Evolutionary conservation across 2,113 vertebrate species (phyloP).

Genomic region (Anguilla japonica): DNA sequence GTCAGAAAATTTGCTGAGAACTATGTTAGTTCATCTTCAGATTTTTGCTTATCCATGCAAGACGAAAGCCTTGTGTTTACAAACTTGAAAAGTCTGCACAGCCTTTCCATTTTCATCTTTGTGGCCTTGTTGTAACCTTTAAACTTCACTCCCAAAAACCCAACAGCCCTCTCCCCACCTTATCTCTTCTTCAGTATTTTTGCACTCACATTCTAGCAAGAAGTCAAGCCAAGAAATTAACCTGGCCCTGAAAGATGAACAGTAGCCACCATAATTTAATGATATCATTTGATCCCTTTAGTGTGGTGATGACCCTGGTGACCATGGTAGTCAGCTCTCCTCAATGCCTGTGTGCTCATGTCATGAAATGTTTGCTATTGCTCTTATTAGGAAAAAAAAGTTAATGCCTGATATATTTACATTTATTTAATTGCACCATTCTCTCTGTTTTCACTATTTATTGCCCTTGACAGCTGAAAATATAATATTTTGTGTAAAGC

Average conservation of each 20-base stretch:
- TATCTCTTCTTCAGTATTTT: not conserved
- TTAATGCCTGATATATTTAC: slow-evolving; percentile 16
- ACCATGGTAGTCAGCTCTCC: slow-evolving; percentile 1
- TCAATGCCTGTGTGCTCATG: slow-evolving; percentile 5
- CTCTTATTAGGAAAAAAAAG: slow-evolving; percentile 1
- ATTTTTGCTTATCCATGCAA: not conserved
- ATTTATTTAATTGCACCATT: slow-evolving; percentile 17
- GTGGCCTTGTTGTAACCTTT: slow-evolving; percentile 23
- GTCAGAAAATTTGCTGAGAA: not conserved
- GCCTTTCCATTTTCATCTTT: not conserved
- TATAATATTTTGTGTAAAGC: slow-evolving; percentile 2
- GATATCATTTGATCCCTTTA: not conserved
- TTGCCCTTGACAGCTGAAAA: not conserved
- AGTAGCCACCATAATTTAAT: slow-evolving; percentile 2
- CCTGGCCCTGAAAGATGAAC: not conserved
- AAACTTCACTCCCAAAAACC: not conserved
- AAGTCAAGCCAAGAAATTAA: slow-evolving; percentile 27
- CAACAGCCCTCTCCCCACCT: not conserved
- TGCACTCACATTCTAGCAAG: not conserved
- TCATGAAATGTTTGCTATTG: slow-evolving; percentile 1
- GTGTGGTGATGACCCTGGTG: not conserved
- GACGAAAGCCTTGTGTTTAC: not conserved
- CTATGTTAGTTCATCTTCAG: not conserved
- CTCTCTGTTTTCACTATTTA: slow-evolving; percentile 1
- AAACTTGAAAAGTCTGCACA: not conserved